phyloP scores from a whole-genome alignment of 2,797 vertebrate species.

The Ispidina lecontei region DNA sequence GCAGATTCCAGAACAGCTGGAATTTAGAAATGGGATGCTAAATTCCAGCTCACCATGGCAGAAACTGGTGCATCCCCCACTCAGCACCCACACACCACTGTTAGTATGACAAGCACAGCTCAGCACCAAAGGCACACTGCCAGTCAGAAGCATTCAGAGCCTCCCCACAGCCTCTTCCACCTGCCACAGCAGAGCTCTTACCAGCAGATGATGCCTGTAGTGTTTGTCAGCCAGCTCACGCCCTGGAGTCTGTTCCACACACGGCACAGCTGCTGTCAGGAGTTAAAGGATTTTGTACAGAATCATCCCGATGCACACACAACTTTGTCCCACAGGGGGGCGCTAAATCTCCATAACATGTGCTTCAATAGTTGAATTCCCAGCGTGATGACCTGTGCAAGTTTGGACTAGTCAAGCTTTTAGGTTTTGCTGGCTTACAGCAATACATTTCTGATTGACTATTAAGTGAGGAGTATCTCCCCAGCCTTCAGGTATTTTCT shows the following conservation, averaged over 20 bases:
- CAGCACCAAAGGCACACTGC: background rate
- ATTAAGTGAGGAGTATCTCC: background rate
- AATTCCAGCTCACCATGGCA: background rate
- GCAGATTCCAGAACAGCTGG: background rate
- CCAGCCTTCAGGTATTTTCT: background rate
- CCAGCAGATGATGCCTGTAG: conserved; percentile 78
- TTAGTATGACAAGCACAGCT: background rate
- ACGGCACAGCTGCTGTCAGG: conserved; percentile 78
- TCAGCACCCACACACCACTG: background rate
- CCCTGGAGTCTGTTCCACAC: conserved; percentile 68
- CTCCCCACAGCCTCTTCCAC: background rate
- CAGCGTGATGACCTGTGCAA: background rate
- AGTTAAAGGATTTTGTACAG: conserved; percentile 44
- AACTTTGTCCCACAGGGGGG: background rate
- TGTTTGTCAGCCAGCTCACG: conserved; percentile 76
- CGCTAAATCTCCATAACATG: background rate
- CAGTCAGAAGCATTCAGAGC: background rate
- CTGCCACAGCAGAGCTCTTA: conserved; percentile 56
- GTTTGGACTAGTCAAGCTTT: background rate
- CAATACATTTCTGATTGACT: background rate
- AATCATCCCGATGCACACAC: background rate
- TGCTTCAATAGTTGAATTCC: background rate
- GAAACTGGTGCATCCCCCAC: background rate
- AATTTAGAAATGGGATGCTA: background rate
- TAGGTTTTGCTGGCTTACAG: background rate